A percentile compares a stretch with the other conserved stretches of the same genome.
These are phyloP conservation scores for Caenorhabditis tropicalis DNA, from an alignment of 1,140 invertebrate genomes.

Conservation along the genomic window DNA sequence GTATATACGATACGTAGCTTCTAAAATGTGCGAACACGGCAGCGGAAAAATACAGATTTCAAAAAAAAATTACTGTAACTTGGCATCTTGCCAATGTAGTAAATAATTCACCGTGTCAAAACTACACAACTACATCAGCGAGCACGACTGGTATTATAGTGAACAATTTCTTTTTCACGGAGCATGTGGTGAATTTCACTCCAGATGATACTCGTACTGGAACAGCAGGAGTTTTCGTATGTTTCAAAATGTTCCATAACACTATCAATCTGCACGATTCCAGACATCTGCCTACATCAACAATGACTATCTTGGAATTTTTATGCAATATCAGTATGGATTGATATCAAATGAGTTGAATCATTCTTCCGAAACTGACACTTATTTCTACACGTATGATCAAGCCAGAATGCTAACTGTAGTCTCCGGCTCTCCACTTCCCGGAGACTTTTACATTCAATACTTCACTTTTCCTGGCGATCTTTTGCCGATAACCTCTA, in stretches of 20 bases:
- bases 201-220: neutral
- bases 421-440: neutral
- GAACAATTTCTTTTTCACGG: neutral
- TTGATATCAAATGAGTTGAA: neutral
- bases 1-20: too few species aligned
- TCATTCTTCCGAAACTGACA: neutral
- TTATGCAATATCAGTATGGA: neutral
- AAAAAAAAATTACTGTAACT: too few species aligned
- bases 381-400: neutral
- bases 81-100: too few species aligned
- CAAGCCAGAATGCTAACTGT: neutral
- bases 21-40: too few species aligned
- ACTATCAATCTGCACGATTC: neutral
- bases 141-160: neutral
- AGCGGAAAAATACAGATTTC: too few species aligned
- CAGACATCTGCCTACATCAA: neutral
- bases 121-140: neutral
- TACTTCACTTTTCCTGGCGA: neutral
- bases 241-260: neutral
- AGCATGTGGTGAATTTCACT: neutral
- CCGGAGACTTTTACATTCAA: neutral
- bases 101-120: too few species aligned
- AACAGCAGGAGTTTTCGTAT: neutral
- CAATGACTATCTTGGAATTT: neutral
- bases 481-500: neutral